Base-by-base conservation (phyloP, 23 tunicate genomes). In the Diplosoma virens region DNA sequence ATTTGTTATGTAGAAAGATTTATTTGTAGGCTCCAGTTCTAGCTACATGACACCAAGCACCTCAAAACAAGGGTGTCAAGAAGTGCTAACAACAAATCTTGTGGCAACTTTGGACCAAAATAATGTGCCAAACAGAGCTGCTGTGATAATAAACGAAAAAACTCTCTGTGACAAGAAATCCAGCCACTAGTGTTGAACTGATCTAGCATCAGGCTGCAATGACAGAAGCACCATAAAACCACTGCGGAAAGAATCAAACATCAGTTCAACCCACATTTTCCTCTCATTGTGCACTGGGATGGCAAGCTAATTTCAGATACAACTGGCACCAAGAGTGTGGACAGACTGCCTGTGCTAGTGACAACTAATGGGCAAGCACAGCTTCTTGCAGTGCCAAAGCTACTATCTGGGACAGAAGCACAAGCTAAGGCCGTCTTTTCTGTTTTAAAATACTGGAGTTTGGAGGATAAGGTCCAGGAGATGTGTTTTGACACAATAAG, bases 311-410 rank as follows among this genome's bases (percentile, higher is more conserved):
- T 27, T 25, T n/a, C 70, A 25, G 70, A 63, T 25, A 14, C 29
- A 14, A 30, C n/a, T 63, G 36, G 36, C 9, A 63, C 70, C 29
- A n/a, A 63, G 20, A 30, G 20, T 30, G 70, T 63, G 33, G 70
- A 63, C 70, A 63, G 70, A 63, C n/a, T 63, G 70, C 70, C 70
- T 25, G 70, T 63, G n/a, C n/a, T n/a, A n/a, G n/a, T n/a, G n/a
- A n/a, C n/a, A n/a, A n/a, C n/a, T 41, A 41, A 41, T 41, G 50
- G n/a, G n/a, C n/a, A n/a, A n/a, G n/a, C n/a, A n/a, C n/a, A n/a
- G n/a, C n/a, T n/a, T n/a, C n/a, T n/a, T n/a, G n/a, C n/a, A n/a
- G n/a, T 41, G 50, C 50, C 50, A 41, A 41, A 56, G 25, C 25
- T 56, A 56, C 64, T 21, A 56, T 56, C 64, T 56, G 64, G 70